Evolutionary conservation across 1,140 invertebrate genomes (phyloP).

Genomic region (Homalodisca vitripennis): DNA sequence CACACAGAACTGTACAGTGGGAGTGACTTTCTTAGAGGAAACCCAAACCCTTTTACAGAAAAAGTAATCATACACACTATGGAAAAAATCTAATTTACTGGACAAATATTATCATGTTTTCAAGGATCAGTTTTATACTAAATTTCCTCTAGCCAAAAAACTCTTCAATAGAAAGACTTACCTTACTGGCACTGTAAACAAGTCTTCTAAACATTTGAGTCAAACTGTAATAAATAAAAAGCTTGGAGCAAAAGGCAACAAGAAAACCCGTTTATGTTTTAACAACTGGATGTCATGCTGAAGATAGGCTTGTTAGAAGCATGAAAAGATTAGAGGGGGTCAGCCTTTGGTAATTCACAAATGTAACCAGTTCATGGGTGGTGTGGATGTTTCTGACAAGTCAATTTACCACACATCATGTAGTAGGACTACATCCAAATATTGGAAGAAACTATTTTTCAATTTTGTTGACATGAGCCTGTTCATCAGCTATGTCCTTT

Average conservation of each 20-base stretch:
- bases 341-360: background rate
- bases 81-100: background rate
- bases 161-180: background rate
- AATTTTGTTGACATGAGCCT: background rate
- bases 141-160: slow-evolving; percentile 7
- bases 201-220: slow-evolving; percentile 7
- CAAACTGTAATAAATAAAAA: background rate
- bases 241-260: background rate
- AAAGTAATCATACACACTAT: background rate
- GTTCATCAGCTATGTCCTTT: background rate
- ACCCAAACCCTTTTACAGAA: background rate
- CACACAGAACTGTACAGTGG: slow-evolving; percentile 7
- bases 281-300: background rate
- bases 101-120: background rate
- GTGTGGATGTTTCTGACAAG: background rate
- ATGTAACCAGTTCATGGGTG: slow-evolving; percentile 8
- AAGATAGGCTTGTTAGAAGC: background rate
- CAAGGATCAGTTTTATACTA: slow-evolving; percentile 10
- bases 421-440: background rate
- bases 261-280: background rate
- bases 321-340: background rate
- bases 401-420: background rate
- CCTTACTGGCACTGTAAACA: slow-evolving; percentile 17
- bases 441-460: slow-evolving; percentile 10
- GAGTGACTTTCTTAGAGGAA: background rate